These are phyloP conservation scores for Andrena dorsata DNA, from an alignment of 2,888 invertebrate species.

Conservation along the genomic window DNA sequence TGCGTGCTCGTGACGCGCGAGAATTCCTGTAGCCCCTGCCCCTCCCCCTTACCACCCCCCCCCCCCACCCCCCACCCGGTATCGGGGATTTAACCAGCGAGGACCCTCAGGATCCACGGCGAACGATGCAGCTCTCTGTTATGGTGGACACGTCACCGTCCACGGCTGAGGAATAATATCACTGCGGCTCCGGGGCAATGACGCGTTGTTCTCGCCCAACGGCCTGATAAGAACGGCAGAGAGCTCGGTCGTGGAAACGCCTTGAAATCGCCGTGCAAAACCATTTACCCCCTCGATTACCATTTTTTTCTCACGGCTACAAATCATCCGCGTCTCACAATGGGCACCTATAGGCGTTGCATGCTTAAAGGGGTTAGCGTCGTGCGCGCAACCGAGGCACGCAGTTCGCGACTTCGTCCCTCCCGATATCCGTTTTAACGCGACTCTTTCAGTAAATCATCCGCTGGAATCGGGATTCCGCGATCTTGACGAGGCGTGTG, in stretches of 20 bases:
- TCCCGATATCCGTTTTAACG: neutral
- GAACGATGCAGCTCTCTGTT: neutral
- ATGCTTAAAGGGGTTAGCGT: conserved; percentile 10
- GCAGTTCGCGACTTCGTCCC: neutral
- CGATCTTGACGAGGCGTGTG: neutral
- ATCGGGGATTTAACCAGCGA: neutral
- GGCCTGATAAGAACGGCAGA: neutral
- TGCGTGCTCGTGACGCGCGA: neutral
- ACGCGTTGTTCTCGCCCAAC: neutral
- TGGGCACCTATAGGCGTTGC: neutral
- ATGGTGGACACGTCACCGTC: neutral
- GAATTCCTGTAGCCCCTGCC: too few species aligned
- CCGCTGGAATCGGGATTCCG: neutral
- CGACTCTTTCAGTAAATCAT: too few species aligned
- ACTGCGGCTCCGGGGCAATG: neutral
- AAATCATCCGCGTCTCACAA: conserved; percentile 1
- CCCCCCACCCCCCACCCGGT: too few species aligned
- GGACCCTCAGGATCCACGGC: neutral
- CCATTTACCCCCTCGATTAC: conserved; percentile 16
- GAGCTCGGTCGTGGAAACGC: neutral
- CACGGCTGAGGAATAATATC: neutral
- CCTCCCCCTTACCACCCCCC: too few species aligned
- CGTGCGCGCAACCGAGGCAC: neutral
- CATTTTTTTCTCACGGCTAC: neutral
- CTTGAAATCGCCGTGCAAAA: neutral